Evolutionary conservation across 2,113 vertebrate genomes (phyloP), one percentile per base, ranked within the genome.

Genomic region (Gobius niger): DNA sequence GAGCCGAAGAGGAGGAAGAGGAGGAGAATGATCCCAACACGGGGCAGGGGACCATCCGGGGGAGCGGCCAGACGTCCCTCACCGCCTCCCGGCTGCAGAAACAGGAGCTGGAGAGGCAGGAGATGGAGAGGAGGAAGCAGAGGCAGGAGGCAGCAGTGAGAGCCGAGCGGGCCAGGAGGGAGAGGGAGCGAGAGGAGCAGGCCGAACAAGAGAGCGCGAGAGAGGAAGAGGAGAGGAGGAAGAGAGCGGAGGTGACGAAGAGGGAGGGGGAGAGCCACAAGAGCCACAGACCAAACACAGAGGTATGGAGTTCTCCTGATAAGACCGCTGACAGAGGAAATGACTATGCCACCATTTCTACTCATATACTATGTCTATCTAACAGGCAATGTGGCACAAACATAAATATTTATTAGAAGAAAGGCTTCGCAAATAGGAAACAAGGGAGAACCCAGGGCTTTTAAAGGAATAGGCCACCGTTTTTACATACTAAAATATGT

Each of bases 111-210:
- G 73, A 13, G 80, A 76, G 14, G 49, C 11, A 34, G 72, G 79
- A 76, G 75, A 60, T 42, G 41, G 82, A 89, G 72, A 87, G 62
- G 68, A 84, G 63, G 70, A 84, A 75, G 65, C 47, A 80, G 42
- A 47, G 9, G 0, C 79, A 81, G 42, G 69, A 78, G 46, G 78
- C 76, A 62, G 53, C 14, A 7, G 47, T 75, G 41, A 59, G 10
- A 74, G 82, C 68, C 5, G 73, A 71, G 41, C 83, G 70, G 64
- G 73, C 15, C 0, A 76, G 64, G 72, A 82, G 63, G 41, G 78
- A 81, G 53, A 54, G 9, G 57, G 61, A 75, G 68, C 75, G 44
- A 68, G 66, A 71, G 67, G 71, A 71, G 24, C 82, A 84, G 53
- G 60, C 13, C 15, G 41, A 15, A 60, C 24, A 34, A 34, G 24